Conservation (phyloP, 2,888 invertebrate species). For the Habrosyne pyritoides region DNA sequence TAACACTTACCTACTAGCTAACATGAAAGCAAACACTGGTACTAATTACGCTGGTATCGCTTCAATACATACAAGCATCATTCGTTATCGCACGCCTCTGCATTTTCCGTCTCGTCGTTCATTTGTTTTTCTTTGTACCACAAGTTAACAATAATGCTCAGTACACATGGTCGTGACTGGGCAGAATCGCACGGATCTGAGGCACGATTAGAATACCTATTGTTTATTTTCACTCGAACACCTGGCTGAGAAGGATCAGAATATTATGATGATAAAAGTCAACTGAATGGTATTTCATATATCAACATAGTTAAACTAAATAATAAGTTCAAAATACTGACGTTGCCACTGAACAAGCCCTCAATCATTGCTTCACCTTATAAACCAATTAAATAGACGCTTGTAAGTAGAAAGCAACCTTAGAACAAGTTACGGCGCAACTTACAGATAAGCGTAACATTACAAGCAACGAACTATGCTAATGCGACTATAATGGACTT, state of each 20-base stretch:
- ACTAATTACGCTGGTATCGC: background rate
- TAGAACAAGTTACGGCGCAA: conserved; percentile 5
- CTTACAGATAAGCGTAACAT: conserved; percentile 36
- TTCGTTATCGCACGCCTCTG: conserved; percentile 7
- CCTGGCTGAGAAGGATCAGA: conserved; percentile 22
- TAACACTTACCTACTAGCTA: background rate
- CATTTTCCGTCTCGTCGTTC: conserved; percentile 40
- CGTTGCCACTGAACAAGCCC: background rate
- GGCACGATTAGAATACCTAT: conserved; percentile 62
- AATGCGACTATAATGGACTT: conserved; percentile 72
- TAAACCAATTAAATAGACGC: conserved; percentile 3
- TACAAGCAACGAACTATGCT: conserved; percentile 58
- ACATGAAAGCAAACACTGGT: background rate
- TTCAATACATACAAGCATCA: conserved; percentile 1
- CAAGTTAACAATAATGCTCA: conserved; percentile 54
- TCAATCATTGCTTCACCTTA: background rate
- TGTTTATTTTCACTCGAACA: conserved; percentile 58
- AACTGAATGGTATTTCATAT: background rate
- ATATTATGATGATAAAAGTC: background rate
- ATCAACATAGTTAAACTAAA: too few relatives aligned
- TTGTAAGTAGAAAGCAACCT: conserved; percentile 9
- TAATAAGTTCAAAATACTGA: background rate
- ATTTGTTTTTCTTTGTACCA: conserved; percentile 51
- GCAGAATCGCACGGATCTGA: conserved; percentile 54
- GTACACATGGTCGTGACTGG: conserved; percentile 59